A percentile compares a stretch with the other conserved stretches of the same genome.
Conservation (phyloP, 2,888 invertebrate species). For the Cheilosia vernalis region DNA sequence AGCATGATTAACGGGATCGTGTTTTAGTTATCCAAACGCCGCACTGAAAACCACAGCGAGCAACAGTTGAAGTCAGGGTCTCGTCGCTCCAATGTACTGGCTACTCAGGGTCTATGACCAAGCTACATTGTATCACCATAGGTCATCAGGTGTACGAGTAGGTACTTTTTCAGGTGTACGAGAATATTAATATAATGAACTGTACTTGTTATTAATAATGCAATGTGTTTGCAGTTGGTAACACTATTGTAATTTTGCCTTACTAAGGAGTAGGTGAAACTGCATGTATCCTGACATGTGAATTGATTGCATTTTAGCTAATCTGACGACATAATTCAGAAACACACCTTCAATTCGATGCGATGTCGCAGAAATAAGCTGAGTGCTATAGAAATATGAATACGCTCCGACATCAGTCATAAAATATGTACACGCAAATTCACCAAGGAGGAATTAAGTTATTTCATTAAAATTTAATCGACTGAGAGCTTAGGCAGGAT, state of each 20-base stretch:
- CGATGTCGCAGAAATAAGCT: background rate
- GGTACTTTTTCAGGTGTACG: too few species aligned
- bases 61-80: slow-evolving; percentile 54
- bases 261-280: background rate
- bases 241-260: background rate
- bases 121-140: background rate
- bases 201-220: background rate
- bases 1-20: slow-evolving; percentile 65
- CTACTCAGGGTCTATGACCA: background rate
- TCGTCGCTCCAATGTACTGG: slow-evolving; percentile 14
- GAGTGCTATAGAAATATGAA: background rate
- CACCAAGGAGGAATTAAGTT: slow-evolving; percentile 40
- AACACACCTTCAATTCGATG: slow-evolving; percentile 47
- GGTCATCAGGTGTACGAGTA: background rate
- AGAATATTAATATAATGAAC: background rate
- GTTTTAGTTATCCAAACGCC: slow-evolving; percentile 59
- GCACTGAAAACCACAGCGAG: slow-evolving; percentile 41
- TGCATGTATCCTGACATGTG: background rate
- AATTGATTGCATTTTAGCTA: slow-evolving; percentile 51
- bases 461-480: slow-evolving; percentile 39
- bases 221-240: background rate
- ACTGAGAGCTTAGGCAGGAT: background rate
- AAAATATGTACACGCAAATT: slow-evolving; percentile 30
- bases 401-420: slow-evolving; percentile 13
- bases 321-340: slow-evolving; percentile 50